Percentiles rank a stretch among this genome's conserved stretches.
phyloP scores from a whole-genome alignment of 2,888 invertebrate genomes.

The Cactoblastis cactorum region DNA sequence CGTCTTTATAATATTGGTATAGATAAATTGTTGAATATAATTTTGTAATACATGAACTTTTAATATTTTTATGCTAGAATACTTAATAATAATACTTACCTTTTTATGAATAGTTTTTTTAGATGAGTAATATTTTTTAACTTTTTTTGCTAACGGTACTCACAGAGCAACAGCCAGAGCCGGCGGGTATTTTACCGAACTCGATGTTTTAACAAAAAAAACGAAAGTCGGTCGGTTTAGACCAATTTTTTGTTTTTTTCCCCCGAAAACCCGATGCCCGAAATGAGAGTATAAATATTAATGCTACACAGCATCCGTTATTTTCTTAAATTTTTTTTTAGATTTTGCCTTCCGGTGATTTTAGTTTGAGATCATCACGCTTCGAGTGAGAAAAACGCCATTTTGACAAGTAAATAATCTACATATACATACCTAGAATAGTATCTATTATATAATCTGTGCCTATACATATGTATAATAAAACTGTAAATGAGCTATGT shows the following conservation, averaged over 20 bases:
- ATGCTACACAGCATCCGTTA: constrained; percentile 28
- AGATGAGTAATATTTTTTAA: background rate
- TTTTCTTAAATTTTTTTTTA: constrained; percentile 17
- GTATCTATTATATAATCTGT: too few species aligned
- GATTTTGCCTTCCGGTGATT: constrained; percentile 14
- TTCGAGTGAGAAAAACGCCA: background rate
- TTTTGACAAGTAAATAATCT: background rate
- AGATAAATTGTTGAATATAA: too few species aligned
- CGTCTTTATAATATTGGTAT: too few species aligned
- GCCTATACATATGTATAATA: too few species aligned
- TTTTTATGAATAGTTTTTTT: too few species aligned
- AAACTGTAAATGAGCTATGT: too few species aligned
- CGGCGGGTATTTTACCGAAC: constrained; percentile 50
- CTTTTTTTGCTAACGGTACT: constrained; percentile 39
- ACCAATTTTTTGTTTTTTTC: constrained; percentile 29
- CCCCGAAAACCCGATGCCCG: constrained; percentile 14
- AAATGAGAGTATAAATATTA: constrained; percentile 28
- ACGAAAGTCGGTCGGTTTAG: constrained; percentile 33
- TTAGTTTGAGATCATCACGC: constrained; percentile 10
- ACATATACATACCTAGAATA: background rate
- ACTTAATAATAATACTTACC: too few species aligned
- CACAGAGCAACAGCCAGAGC: constrained; percentile 33
- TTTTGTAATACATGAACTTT: too few species aligned
- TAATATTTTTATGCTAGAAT: too few species aligned
- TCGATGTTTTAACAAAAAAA: constrained; percentile 41